Percentiles rank a stretch among this genome's conserved stretches.
Conservation (phyloP, 64 coral and sea anemone species). For the Astreopora myriophthalma region DNA sequence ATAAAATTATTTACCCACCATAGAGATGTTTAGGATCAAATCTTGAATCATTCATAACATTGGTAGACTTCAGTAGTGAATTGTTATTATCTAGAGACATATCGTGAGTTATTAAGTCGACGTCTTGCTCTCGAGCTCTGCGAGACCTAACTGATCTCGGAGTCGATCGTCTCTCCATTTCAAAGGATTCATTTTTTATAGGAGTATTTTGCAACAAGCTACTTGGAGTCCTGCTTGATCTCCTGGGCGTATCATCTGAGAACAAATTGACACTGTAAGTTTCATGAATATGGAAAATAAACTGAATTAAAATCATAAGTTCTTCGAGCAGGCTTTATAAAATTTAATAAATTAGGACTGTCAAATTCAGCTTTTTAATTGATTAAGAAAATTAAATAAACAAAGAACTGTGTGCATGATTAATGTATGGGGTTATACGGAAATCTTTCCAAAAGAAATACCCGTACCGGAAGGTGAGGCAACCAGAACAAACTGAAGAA, state of each 20-base stretch:
- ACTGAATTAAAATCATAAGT: too few relatives aligned
- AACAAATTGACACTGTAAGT: not conserved
- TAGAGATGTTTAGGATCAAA: slow-evolving; percentile 27
- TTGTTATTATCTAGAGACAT: not conserved
- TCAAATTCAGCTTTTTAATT: too few relatives aligned
- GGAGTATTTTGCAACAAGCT: slow-evolving; percentile 8
- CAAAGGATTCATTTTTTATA: not conserved
- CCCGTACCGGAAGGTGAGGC: too few relatives aligned
- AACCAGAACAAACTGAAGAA: too few relatives aligned
- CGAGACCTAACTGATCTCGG: not conserved
- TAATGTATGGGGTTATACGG: too few relatives aligned
- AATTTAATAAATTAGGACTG: too few relatives aligned
- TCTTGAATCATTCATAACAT: not conserved
- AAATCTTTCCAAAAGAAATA: too few relatives aligned
- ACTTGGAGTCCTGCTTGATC: not conserved
- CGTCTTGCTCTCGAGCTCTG: not conserved
- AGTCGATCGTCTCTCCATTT: not conserved
- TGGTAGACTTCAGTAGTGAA: not conserved
- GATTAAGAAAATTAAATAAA: too few relatives aligned
- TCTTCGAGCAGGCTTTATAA: too few relatives aligned
- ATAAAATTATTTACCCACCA: too few relatives aligned
- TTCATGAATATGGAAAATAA: too few relatives aligned
- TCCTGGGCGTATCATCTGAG: not conserved
- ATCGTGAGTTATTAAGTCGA: not conserved
- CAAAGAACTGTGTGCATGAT: too few relatives aligned